Base-by-base conservation (phyloP, 2,888 invertebrate species). In the Cinara cedri region DNA sequence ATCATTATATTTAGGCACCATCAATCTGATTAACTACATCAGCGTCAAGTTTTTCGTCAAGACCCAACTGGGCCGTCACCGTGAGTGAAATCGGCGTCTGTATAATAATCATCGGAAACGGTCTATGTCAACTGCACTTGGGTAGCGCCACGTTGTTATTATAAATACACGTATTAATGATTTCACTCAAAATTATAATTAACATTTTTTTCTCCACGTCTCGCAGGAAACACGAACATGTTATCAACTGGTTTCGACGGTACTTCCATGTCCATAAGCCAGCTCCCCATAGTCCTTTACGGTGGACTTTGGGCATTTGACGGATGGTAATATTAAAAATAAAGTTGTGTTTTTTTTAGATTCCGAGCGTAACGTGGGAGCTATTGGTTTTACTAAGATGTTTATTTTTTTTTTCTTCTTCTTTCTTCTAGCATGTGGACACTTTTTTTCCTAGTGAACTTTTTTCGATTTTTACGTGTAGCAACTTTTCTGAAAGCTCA, bases 271-370 rank as follows among this genome's bases (percentile, higher is more conserved):
- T 89, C 88, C 54, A 87, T 90, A 0, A 92, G 92, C 13, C 88
- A 89, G 81, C 88, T 95, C 1, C 93, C 94, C 0, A 87, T 94
- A 24, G 93, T 94, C 0, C 90, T 94, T 83, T 95, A 94, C 86
- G 92, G 91, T 80, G 94, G 94, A 0, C 87, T 94, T 1, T 95
- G 94, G 94, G 93, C 94, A 0, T 95, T 93, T 84, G 94, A 94
- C 84, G 94, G 95, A n/a, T 95, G 95, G 95, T 89, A 85, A 85
- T 82, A 82, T n/a, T n/a, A n/a, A n/a, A n/a, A n/a, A n/a, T n/a
- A n/a, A n/a, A n/a, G n/a, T n/a, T n/a, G n/a, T n/a, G n/a, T n/a
- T n/a, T n/a, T n/a, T n/a, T n/a, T n/a, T n/a, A n/a, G n/a, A n/a
- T n/a, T n/a, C n/a, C n/a, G n/a, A n/a, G n/a, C n/a, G n/a, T n/a